A percentile compares a stretch with the other conserved stretches of the same genome.
Conservation (phyloP, 1,140 invertebrate genomes). For the Agrilus planipennis region DNA sequence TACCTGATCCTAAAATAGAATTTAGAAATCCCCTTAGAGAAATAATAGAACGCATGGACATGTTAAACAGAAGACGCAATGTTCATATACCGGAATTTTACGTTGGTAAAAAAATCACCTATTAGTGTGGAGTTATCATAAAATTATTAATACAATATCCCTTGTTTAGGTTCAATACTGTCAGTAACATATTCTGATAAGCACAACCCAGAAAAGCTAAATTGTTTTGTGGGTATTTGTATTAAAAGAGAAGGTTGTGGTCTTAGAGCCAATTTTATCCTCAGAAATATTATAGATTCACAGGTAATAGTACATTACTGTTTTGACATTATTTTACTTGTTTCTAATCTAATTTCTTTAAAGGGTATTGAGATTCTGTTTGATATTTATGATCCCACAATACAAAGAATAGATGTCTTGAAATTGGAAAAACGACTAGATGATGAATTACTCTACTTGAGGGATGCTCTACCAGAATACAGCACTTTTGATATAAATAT, state of each 20-base stretch:
- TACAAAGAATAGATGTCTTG: conserved; percentile 81
- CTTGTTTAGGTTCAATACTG: conserved; percentile 67
- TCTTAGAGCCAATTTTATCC: conserved; percentile 67
- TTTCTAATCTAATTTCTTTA: too few relatives aligned
- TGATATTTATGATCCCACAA: conserved; percentile 88
- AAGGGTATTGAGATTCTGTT: conserved; percentile 59
- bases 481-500: conserved; percentile 90
- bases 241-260: conserved; percentile 74
- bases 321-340: too few relatives aligned
- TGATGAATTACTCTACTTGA: conserved; percentile 76
- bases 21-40: conserved; percentile 73
- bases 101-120: too few relatives aligned
- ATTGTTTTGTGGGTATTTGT: conserved; percentile 93
- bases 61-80: conserved; percentile 71
- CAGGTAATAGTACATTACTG: too few relatives aligned
- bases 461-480: conserved; percentile 88
- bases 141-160: too few relatives aligned
- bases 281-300: conserved; percentile 89
- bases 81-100: conserved; percentile 96
- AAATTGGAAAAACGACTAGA: conserved; percentile 90
- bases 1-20: conserved; percentile 72
- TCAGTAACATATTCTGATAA: conserved; percentile 84
- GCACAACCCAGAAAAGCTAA: conserved; percentile 74
- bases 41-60: conserved; percentile 83
- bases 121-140: too few relatives aligned